phyloP scores from a whole-genome alignment of 2,113 vertebrate species.

The Neolamprologus hecqui region DNA sequence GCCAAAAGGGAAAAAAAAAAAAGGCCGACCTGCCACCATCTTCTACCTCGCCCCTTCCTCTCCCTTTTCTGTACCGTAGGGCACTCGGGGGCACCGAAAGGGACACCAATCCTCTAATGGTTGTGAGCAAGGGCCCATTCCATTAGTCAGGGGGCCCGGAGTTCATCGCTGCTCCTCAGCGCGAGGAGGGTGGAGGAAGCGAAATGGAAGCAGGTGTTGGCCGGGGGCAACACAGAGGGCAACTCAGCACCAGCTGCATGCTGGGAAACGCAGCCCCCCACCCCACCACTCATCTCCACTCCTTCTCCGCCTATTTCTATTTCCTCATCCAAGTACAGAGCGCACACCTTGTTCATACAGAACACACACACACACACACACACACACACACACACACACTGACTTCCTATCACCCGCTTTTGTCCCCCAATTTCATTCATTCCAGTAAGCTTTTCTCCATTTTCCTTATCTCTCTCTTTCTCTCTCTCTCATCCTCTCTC shows the following conservation, averaged over 20 bases:
- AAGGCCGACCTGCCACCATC: conserved; percentile 31
- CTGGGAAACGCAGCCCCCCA: conserved; percentile 42
- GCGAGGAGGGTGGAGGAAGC: conserved; percentile 36
- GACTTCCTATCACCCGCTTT: conserved; percentile 49
- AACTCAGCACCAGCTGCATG: conserved; percentile 55
- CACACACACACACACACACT: neutral
- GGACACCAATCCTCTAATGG: conserved; percentile 70
- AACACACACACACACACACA: neutral
- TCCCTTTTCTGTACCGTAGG: conserved; percentile 36
- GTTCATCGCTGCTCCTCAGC: conserved; percentile 53
- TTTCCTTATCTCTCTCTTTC: conserved; percentile 63
- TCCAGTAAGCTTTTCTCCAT: conserved; percentile 64
- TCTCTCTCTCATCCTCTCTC: conserved; percentile 28
- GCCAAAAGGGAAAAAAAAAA: neutral
- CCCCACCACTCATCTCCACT: neutral
- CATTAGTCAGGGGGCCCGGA: conserved; percentile 63
- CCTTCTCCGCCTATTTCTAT: conserved; percentile 26
- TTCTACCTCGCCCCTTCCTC: conserved; percentile 21
- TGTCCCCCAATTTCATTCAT: conserved; percentile 64
- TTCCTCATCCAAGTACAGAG: conserved; percentile 17
- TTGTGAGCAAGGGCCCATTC: conserved; percentile 63
- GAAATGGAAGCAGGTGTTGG: conserved; percentile 66
- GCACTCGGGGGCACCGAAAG: conserved; percentile 37
- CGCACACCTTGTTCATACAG: conserved; percentile 13
- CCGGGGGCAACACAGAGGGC: conserved; percentile 55